Percentiles rank a stretch among this genome's conserved stretches.
Conservation (phyloP, 2,888 invertebrate species). For the Ophion ventricosus region DNA sequence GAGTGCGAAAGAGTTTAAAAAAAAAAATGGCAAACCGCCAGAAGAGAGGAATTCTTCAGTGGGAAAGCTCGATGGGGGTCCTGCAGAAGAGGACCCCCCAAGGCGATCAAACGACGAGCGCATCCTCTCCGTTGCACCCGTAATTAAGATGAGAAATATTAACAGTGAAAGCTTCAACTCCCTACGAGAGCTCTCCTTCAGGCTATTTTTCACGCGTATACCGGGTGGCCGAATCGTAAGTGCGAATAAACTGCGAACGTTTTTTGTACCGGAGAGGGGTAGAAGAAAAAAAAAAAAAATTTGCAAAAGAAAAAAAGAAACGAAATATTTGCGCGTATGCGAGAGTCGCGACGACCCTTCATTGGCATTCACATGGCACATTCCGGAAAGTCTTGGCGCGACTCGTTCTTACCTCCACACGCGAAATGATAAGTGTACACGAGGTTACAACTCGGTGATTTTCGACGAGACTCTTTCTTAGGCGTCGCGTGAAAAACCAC, state of each 20-base stretch:
- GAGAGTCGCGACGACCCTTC: no score
- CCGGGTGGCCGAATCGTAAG: neutral
- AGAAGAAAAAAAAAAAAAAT: no score
- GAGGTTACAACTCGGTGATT: slow-evolving; percentile 22
- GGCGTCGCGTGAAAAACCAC: slow-evolving; percentile 8
- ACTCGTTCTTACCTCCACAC: neutral
- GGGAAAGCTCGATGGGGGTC: slow-evolving; percentile 60
- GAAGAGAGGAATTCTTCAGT: slow-evolving; percentile 10
- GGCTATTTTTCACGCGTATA: slow-evolving; percentile 13
- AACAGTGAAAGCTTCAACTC: slow-evolving; percentile 61
- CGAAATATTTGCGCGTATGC: no score
- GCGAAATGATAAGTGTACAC: slow-evolving; percentile 16
- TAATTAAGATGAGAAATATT: slow-evolving; percentile 67
- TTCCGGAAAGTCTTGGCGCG: neutral
- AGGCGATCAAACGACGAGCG: slow-evolving; percentile 30
- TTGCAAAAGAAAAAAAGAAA: no score
- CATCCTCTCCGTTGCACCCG: slow-evolving; percentile 53
- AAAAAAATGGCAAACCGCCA: no score
- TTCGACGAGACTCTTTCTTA: neutral
- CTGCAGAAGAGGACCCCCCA: slow-evolving; percentile 57
- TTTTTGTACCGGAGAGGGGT: no score
- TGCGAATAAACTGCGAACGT: neutral
- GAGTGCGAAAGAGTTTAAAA: neutral
- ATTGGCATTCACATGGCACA: no score
- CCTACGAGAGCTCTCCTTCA: slow-evolving; percentile 10